Percentiles rank a stretch among this genome's conserved stretches.
Evolutionary conservation across 2,113 vertebrate species (phyloP).

Genomic region (Anoura caudifer): DNA sequence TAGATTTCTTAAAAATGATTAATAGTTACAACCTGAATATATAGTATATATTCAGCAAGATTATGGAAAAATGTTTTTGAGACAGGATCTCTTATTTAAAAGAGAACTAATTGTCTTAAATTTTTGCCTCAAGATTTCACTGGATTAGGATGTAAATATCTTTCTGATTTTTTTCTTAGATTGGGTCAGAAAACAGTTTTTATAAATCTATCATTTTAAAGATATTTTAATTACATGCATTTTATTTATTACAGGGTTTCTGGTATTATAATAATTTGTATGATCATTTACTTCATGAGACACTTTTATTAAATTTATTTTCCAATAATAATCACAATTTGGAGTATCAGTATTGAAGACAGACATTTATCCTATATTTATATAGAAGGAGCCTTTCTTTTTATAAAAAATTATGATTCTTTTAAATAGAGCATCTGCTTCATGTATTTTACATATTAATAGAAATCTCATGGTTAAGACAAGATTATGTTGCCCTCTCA

Average conservation of each 20-base stretch:
- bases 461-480: neutral
- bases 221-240: constrained; percentile 25
- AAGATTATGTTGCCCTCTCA: neutral
- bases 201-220: constrained; percentile 36
- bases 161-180: constrained; percentile 42
- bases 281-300: neutral
- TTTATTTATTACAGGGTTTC: neutral
- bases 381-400: constrained; percentile 3
- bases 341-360: neutral
- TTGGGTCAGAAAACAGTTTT: constrained; percentile 14
- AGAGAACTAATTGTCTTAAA: neutral
- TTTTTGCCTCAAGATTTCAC: neutral
- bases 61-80: constrained; percentile 33
- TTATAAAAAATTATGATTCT: neutral
- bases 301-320: constrained; percentile 45
- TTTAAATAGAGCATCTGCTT: neutral
- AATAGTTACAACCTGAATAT: constrained; percentile 42
- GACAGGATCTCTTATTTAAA: constrained; percentile 5
- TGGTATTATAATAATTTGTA: neutral
- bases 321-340: constrained; percentile 14
- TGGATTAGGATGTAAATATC: neutral
- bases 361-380: constrained; percentile 32
- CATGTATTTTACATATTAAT: neutral
- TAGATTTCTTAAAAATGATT: constrained; percentile 60
- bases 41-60: neutral